Conservation (phyloP, 2,888 invertebrate genomes). For the Dione juno region DNA sequence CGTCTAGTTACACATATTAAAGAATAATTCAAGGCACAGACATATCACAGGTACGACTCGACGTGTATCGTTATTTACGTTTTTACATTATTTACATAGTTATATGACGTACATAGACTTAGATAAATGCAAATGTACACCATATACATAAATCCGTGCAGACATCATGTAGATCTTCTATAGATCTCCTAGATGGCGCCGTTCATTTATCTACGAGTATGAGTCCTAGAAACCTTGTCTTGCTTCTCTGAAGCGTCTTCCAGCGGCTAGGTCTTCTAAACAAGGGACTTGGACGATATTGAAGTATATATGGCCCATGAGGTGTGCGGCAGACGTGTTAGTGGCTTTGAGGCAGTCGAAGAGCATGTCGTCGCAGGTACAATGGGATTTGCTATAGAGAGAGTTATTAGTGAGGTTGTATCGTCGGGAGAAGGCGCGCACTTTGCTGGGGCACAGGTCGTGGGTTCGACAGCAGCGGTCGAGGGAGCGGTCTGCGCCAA, state of each 20-base stretch:
- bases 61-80: constrained; percentile 59
- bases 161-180: constrained; percentile 43
- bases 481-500: constrained; percentile 88
- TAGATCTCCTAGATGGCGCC: constrained; percentile 70
- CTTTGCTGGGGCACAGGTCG: constrained; percentile 94
- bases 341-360: constrained; percentile 91
- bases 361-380: constrained; percentile 92
- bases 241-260: constrained; percentile 77
- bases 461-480: constrained; percentile 95
- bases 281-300: constrained; percentile 91
- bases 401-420: constrained; percentile 94
- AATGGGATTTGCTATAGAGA: constrained; percentile 94
- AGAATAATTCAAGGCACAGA: constrained; percentile 77
- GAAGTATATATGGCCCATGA: constrained; percentile 94
- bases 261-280: constrained; percentile 82
- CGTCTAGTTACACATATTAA: constrained; percentile 57
- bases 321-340: constrained; percentile 87
- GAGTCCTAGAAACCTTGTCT: constrained; percentile 78
- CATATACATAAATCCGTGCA: constrained; percentile 62
- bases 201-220: constrained; percentile 58
- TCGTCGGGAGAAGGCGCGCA: constrained; percentile 86
- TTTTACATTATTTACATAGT: constrained; percentile 51
- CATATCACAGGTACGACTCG: constrained; percentile 80
- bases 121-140: constrained; percentile 52
- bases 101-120: constrained; percentile 46